Conservation (phyloP, 1,140 invertebrate species). For the Drosophila nasuta region DNA sequence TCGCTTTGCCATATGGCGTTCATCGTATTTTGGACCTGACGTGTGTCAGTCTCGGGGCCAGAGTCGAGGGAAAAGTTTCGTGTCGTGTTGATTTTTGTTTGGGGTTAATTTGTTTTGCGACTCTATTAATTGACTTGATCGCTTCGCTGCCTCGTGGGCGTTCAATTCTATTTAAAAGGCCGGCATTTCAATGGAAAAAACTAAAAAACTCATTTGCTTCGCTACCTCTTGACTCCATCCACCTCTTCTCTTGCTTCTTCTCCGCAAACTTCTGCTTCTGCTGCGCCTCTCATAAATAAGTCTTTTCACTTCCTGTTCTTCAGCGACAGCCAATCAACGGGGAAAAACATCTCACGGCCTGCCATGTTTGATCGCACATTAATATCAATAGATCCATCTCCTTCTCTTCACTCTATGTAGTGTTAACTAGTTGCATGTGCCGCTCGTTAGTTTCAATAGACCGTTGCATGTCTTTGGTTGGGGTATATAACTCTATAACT, state of each 20-base stretch:
- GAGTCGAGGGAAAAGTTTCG: constrained; percentile 61
- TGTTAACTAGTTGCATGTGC: constrained; percentile 75
- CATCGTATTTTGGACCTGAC: constrained; percentile 63
- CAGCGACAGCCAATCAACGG: constrained; percentile 53
- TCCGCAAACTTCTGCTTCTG: not conserved
- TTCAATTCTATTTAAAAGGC: constrained; percentile 54
- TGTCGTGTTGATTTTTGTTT: constrained; percentile 74
- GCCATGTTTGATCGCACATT: constrained; percentile 66
- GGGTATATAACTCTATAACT: constrained; percentile 22
- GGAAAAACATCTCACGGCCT: constrained; percentile 2
- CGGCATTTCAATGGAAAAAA: constrained; percentile 66
- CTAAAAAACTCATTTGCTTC: constrained; percentile 66
- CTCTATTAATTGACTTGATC: constrained; percentile 76
- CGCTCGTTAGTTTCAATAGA: constrained; percentile 71
- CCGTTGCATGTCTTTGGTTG: constrained; percentile 41
- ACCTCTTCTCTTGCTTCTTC: not conserved
- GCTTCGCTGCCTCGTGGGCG: constrained; percentile 58
- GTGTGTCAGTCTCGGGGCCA: constrained; percentile 71
- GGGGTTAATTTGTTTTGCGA: constrained; percentile 82
- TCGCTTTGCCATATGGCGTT: constrained; percentile 69
- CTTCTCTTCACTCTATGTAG: not conserved
- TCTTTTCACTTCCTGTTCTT: constrained; percentile 64
- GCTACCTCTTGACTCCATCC: constrained; percentile 39
- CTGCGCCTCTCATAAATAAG: constrained; percentile 53
- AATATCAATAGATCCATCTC: constrained; percentile 64